Evolutionary conservation across 2,113 vertebrate species (phyloP).

Genomic region (Hyperoodon ampullatus): DNA sequence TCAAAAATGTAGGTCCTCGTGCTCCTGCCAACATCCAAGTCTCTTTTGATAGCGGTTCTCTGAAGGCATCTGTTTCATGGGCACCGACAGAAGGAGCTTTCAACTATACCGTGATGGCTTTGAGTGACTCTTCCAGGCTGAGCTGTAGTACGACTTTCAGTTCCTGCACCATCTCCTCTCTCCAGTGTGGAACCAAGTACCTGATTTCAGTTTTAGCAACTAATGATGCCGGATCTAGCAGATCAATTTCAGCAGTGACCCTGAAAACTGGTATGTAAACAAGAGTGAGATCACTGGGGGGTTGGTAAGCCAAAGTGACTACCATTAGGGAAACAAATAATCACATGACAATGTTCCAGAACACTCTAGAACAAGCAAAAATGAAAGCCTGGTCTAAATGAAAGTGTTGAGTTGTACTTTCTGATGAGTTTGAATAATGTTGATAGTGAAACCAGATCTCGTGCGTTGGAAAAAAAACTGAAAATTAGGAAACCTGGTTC

Average conservation of each 20-base stretch:
- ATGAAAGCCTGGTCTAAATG: neutral
- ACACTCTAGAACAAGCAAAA: neutral
- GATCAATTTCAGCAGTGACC: constrained; percentile 82
- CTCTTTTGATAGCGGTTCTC: constrained; percentile 75
- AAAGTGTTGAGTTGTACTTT: neutral
- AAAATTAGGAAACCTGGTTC: neutral
- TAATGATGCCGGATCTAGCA: constrained; percentile 90
- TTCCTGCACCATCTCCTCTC: constrained; percentile 86
- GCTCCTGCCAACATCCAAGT: constrained; percentile 83
- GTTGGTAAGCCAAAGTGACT: neutral
- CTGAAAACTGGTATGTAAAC: constrained; percentile 89
- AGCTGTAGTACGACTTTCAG: constrained; percentile 83
- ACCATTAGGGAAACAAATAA: neutral
- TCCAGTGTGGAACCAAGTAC: constrained; percentile 90
- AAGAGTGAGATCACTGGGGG: neutral
- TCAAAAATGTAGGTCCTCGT: constrained; percentile 79
- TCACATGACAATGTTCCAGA: neutral
- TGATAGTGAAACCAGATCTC: neutral
- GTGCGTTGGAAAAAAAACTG: neutral
- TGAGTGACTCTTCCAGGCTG: constrained; percentile 68
- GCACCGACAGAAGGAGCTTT: constrained; percentile 84
- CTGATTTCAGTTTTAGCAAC: constrained; percentile 86
- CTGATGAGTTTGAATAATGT: neutral
- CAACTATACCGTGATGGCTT: constrained; percentile 82
- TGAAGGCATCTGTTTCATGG: constrained; percentile 87